Conservation (phyloP, 1,140 invertebrate species). For the Sinonovacula constricta region DNA sequence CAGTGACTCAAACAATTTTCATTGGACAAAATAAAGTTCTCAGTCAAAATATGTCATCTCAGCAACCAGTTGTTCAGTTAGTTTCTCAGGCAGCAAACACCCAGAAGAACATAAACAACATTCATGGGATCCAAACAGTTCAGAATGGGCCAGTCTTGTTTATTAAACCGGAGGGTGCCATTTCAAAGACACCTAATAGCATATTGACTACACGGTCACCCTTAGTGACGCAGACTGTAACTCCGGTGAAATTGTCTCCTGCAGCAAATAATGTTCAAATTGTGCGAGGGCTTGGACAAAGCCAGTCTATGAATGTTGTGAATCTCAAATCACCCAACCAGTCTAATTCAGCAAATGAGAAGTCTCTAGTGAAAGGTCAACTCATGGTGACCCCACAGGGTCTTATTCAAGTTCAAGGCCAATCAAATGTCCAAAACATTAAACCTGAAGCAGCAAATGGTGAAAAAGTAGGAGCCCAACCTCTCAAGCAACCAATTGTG, state of each 20-base stretch:
- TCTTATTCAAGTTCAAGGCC: constrained; percentile 52
- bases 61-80: not conserved
- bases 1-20: too few species aligned
- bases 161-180: constrained; percentile 38
- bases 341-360: constrained; percentile 8
- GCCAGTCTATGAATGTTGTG: constrained; percentile 35
- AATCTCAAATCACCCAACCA: constrained; percentile 30
- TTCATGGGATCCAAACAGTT: constrained; percentile 6
- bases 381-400: constrained; percentile 63
- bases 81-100: too few species aligned
- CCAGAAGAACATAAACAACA: too few species aligned
- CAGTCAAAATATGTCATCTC: not conserved
- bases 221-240: not conserved
- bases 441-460: constrained; percentile 9
- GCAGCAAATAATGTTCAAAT: not conserved
- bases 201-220: not conserved
- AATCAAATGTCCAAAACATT: constrained; percentile 14
- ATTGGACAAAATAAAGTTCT: not conserved
- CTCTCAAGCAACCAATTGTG: constrained; percentile 26
- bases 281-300: constrained; percentile 7
- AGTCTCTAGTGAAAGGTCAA: constrained; percentile 48
- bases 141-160: constrained; percentile 49
- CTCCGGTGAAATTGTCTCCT: not conserved
- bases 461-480: not conserved
- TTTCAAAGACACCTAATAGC: constrained; percentile 13